Percentiles rank a stretch among this genome's conserved stretches.
phyloP scores from a whole-genome alignment of 2,888 invertebrate species.

The Xestoiulus laeticollis region DNA sequence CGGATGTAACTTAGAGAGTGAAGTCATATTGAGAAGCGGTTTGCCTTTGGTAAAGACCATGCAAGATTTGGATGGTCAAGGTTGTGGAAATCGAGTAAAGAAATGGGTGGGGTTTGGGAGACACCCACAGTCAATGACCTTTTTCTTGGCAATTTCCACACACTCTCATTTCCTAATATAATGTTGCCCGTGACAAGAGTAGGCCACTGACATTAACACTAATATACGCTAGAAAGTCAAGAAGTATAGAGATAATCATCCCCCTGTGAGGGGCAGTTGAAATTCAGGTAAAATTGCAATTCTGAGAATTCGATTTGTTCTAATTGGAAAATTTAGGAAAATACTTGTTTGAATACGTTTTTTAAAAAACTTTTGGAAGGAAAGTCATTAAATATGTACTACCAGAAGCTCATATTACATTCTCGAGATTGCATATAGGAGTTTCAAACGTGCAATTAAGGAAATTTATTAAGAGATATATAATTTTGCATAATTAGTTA shows the following conservation, averaged over 20 bases:
- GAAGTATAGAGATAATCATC: not conserved
- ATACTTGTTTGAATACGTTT: too few relatives aligned
- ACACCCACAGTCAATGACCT: conserved; percentile 29
- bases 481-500: not conserved
- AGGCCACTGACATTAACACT: conserved; percentile 30
- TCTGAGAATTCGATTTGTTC: not conserved
- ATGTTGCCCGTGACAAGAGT: conserved; percentile 29
- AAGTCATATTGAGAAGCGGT: not conserved
- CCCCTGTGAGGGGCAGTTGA: not conserved
- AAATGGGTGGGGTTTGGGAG: not conserved
- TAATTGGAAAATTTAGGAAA: not conserved
- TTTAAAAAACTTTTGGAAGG: not conserved
- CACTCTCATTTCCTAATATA: conserved; percentile 37
- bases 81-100: conserved; percentile 16
- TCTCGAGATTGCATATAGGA: not conserved
- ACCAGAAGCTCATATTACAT: not conserved
- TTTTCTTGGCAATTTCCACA: not conserved
- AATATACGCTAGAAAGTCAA: not conserved
- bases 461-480: not conserved
- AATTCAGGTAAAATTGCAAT: not conserved
- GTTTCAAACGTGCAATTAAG: not conserved
- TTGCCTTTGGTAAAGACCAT: not conserved
- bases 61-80: conserved; percentile 37
- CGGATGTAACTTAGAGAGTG: not conserved
- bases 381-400: not conserved